Base-by-base conservation (phyloP, 2,113 vertebrate species). In the Microcebus tavaratra region DNA sequence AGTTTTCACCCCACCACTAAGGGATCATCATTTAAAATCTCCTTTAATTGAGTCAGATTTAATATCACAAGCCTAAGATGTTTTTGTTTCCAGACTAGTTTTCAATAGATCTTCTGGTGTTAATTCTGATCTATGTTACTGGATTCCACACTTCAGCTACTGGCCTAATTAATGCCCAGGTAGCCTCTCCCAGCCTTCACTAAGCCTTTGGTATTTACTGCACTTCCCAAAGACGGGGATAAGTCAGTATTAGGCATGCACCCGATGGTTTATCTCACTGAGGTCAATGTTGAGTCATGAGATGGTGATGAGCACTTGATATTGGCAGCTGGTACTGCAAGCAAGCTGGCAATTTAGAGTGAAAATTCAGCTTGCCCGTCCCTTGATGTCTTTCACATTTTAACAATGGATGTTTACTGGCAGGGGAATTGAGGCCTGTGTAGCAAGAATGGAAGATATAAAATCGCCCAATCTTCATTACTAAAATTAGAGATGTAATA, bases 401-500 rank as follows among this genome's bases (percentile, higher is more conserved):
- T 81, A 72, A 96, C 90, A 96, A 81, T 78, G 76, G 48, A 39
- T 91, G 55, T 96, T 96, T 81, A 81, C 76, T 73, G 81, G 85
- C 59, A 73, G 34, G 53, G 13, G n/a, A 96, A 73, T 48, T 11
- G 61, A 94, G 53, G 31, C 57, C 59, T 87, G 34, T 78, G 59
- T 29, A 57, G 87, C 91, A 93, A 45, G 39, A 96, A n/a, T 63
- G 42, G 59, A 84, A 87, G 65, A 88, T 76, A 95, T 82, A 92
- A 96, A 95, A 94, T 80, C 88, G 82, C 31, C 59, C 81, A 31
- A 48, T 90, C 53, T 88, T 92, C 70, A 92, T 88, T 78, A 90
- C 48, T 73, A 90, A 97, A 95, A 97, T 97, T 73, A 96, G 55
- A 94, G 70, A 48, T 76, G 83, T 92, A 73, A 50, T 96, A 63